phyloP scores from a whole-genome alignment of 2,888 invertebrate species.

The Smittia sp. region DNA sequence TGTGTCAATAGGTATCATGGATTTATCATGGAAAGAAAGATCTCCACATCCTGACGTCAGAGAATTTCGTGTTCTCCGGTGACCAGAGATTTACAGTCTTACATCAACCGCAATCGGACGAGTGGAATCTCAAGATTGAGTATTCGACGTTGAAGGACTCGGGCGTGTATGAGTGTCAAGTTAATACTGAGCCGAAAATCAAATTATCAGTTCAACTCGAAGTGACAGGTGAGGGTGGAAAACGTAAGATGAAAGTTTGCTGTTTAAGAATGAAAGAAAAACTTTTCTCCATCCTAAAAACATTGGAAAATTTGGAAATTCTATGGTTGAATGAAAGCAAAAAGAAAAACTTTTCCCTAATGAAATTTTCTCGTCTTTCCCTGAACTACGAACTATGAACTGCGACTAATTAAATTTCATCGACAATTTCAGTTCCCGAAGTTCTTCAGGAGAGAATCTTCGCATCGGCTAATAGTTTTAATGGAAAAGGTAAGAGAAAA shows the following conservation, averaged over 20 bases:
- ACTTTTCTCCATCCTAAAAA: no score
- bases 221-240: constrained; percentile 69
- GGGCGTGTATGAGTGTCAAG: constrained; percentile 68
- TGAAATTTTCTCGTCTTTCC: background rate
- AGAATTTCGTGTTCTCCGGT: constrained; percentile 83
- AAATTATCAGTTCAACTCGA: constrained; percentile 76
- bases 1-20: constrained; percentile 50
- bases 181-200: constrained; percentile 86
- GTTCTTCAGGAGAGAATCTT: constrained; percentile 24
- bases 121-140: constrained; percentile 81
- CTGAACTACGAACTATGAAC: background rate
- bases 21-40: constrained; percentile 54
- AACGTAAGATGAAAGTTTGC: background rate
- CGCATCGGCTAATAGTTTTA: constrained; percentile 31
- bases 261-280: background rate
- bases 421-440: constrained; percentile 31
- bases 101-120: constrained; percentile 79
- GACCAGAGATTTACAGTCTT: constrained; percentile 81
- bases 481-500: constrained; percentile 36
- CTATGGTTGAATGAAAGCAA: background rate
- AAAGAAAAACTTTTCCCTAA: background rate
- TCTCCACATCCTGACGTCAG: constrained; percentile 79
- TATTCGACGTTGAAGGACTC: constrained; percentile 81
- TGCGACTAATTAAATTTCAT: constrained; percentile 5
- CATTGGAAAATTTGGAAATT: no score